Evolutionary conservation across 2,113 vertebrate species (phyloP).

Genomic region (Hypomesus transpacificus): DNA sequence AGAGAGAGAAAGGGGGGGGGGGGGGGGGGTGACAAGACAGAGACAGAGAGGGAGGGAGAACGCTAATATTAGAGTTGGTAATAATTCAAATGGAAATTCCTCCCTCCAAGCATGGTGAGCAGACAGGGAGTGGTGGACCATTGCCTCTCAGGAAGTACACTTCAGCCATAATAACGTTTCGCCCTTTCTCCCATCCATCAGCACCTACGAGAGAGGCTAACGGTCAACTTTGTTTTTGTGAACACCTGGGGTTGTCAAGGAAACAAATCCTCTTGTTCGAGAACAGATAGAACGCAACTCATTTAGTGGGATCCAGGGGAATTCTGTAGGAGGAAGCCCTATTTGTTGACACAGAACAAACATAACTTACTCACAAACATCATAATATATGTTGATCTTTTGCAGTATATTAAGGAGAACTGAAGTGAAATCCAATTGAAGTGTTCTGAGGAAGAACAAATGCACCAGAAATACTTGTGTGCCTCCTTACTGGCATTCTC

Average conservation of each 20-base stretch:
- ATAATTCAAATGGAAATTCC: slow-evolving; percentile 55
- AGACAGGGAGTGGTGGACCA: slow-evolving; percentile 59
- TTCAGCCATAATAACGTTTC: slow-evolving; percentile 63
- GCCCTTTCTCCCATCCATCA: slow-evolving; percentile 57
- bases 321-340: neutral
- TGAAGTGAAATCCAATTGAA: neutral
- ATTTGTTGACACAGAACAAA: neutral
- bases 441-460: slow-evolving; percentile 5
- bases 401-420: neutral
- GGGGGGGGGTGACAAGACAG: neutral
- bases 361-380: neutral
- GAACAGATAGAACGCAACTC: neutral
- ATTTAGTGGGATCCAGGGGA: neutral
- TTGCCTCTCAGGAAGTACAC: slow-evolving; percentile 61
- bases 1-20: neutral
- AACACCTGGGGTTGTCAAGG: neutral
- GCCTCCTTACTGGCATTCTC: neutral
- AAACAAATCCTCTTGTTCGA: slow-evolving; percentile 18
- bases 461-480: neutral
- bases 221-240: slow-evolving; percentile 45
- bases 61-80: slow-evolving; percentile 37
- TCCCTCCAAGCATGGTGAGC: slow-evolving; percentile 38
- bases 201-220: slow-evolving; percentile 32
- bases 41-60: slow-evolving; percentile 4
- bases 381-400: neutral